Evolutionary conservation across 2,888 invertebrate species (phyloP).

Genomic region (Mythimna vitellina): DNA sequence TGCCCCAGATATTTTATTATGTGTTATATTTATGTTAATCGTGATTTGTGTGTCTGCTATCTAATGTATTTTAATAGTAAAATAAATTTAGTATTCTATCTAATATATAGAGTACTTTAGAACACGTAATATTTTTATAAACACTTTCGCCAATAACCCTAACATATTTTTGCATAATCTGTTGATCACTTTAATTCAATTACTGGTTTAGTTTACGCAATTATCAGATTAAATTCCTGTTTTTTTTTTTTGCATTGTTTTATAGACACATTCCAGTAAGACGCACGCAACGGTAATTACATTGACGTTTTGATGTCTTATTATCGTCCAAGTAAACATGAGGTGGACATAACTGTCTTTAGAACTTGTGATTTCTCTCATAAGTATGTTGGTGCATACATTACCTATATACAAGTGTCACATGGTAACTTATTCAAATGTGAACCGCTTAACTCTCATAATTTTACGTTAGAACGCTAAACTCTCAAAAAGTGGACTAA

Average conservation of each 20-base stretch:
- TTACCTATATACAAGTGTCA: neutral
- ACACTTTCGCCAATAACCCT: no score
- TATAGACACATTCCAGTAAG: conserved; percentile 31
- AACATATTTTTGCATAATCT: no score
- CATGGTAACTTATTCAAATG: neutral
- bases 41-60: no score
- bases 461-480: no score
- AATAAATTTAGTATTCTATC: no score
- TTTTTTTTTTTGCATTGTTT: conserved; percentile 26
- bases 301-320: conserved; percentile 43
- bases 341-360: conserved; percentile 20
- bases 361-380: conserved; percentile 26
- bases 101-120: no score
- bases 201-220: conserved; percentile 6
- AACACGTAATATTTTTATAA: no score
- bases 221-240: conserved; percentile 18
- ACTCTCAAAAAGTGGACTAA: no score
- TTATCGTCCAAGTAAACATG: conserved; percentile 36
- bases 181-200: neutral
- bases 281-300: conserved; percentile 50
- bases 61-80: no score
- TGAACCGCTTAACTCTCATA: neutral
- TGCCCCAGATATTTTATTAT: no score
- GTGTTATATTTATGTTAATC: no score
- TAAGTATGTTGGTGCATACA: neutral